Evolutionary conservation across 2,888 invertebrate species (phyloP).

Genomic region (Therioaphis trifolii): DNA sequence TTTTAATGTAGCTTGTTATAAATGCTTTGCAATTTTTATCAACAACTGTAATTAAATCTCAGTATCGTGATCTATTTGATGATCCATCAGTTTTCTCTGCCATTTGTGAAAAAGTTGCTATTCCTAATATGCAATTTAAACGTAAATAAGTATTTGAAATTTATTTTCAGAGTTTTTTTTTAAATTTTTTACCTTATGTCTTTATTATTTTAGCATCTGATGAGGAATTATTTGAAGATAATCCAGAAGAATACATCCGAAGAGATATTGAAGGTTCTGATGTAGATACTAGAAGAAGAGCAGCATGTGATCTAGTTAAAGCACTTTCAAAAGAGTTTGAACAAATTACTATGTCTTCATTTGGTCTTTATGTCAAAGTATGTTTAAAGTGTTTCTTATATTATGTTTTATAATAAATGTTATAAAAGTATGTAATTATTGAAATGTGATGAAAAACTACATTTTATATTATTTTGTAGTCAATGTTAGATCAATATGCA

Average conservation of each 20-base stretch:
- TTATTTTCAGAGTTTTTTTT: slow-evolving; percentile 57
- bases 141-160: slow-evolving; percentile 70
- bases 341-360: slow-evolving; percentile 85
- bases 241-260: slow-evolving; percentile 96
- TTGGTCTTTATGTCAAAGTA: slow-evolving; percentile 87
- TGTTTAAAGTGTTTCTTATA: slow-evolving; percentile 62
- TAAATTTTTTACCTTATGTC: no score
- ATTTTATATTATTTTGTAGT: slow-evolving; percentile 69
- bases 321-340: slow-evolving; percentile 90
- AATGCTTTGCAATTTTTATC: slow-evolving; percentile 95
- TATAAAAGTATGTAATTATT: slow-evolving; percentile 22
- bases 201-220: slow-evolving; percentile 78
- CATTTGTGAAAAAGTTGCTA: slow-evolving; percentile 98
- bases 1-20: slow-evolving; percentile 84
- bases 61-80: slow-evolving; percentile 89
- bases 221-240: slow-evolving; percentile 96
- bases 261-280: slow-evolving; percentile 98
- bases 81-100: slow-evolving; percentile 86
- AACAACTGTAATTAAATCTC: slow-evolving; percentile 90
- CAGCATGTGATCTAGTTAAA: slow-evolving; percentile 96
- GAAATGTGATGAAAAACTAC: not conserved
- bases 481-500: slow-evolving; percentile 82
- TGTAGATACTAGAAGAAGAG: slow-evolving; percentile 93
- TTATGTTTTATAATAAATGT: not conserved
- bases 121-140: slow-evolving; percentile 97